Evolutionary conservation across 2,797 vertebrate genomes (phyloP).

Genomic region (Melanotaenia nigrans): DNA sequence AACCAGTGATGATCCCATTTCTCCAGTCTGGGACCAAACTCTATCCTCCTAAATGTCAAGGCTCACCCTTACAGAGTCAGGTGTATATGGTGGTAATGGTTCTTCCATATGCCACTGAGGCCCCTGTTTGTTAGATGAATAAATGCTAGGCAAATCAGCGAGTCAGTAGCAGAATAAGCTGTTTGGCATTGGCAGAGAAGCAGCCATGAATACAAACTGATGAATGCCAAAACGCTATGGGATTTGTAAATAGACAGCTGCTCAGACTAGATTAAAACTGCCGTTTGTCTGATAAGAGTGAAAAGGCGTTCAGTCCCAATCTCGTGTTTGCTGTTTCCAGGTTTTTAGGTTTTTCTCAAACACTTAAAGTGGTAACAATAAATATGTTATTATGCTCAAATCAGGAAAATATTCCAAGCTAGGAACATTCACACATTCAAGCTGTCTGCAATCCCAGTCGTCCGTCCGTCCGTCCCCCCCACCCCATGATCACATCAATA

Average conservation of each 20-base stretch:
- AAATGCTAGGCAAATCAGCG: too few relatives aligned
- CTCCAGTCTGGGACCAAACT: too few relatives aligned
- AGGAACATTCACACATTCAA: constrained; percentile 16
- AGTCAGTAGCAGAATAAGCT: too few relatives aligned
- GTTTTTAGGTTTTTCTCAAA: background rate
- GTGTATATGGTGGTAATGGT: too few relatives aligned
- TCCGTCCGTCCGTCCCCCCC: constrained; percentile 8
- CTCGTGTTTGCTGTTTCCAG: constrained; percentile 28
- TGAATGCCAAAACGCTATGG: constrained; percentile 22
- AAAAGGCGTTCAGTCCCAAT: constrained; percentile 37
- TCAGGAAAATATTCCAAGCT: constrained; percentile 58
- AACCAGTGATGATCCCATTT: too few relatives aligned
- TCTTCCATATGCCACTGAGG: too few relatives aligned
- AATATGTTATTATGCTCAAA: constrained; percentile 14
- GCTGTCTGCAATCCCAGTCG: constrained; percentile 36
- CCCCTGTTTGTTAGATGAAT: too few relatives aligned
- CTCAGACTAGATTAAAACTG: constrained; percentile 57
- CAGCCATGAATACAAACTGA: constrained; percentile 32
- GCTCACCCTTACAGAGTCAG: too few relatives aligned
- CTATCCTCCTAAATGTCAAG: too few relatives aligned
- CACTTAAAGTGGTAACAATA: background rate
- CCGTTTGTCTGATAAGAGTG: constrained; percentile 49
- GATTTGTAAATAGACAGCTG: constrained; percentile 29
- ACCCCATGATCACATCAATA: constrained; percentile 59
- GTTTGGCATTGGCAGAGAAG: background rate